These are phyloP conservation scores for Tinea trinotella DNA, from an alignment of 2,888 invertebrate species.

Conservation along the genomic window DNA sequence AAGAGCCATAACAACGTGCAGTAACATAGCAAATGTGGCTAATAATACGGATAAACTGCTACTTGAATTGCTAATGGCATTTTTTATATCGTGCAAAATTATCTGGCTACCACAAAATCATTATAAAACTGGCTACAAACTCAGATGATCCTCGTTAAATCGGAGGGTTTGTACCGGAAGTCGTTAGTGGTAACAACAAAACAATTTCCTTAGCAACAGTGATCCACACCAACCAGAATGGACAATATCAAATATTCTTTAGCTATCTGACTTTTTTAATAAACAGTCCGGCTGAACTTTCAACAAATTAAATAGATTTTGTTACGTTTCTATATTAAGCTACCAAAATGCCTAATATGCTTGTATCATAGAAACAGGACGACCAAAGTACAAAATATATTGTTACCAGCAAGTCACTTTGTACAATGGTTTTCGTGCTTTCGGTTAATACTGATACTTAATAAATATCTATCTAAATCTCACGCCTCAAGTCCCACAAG, in stretches of 20 bases:
- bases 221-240: not conserved
- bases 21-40: not conserved
- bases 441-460: too few species aligned
- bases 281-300: too few species aligned
- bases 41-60: not conserved
- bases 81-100: not conserved
- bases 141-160: slow-evolving; percentile 14
- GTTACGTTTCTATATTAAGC: too few species aligned
- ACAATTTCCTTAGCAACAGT: slow-evolving; percentile 16
- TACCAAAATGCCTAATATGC: too few species aligned
- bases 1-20: not conserved
- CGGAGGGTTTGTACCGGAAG: slow-evolving; percentile 16
- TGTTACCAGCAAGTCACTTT: too few species aligned
- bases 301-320: too few species aligned
- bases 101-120: not conserved
- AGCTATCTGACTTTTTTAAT: not conserved
- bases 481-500: too few species aligned
- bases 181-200: slow-evolving; percentile 19
- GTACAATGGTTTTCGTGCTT: too few species aligned
- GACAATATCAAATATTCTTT: not conserved
- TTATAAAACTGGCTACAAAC: slow-evolving; percentile 1
- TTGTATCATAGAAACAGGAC: too few species aligned
- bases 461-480: too few species aligned
- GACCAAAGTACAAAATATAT: too few species aligned
- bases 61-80: slow-evolving; percentile 3